Evolutionary conservation across 2,797 vertebrate genomes (phyloP).

Genomic region (Sebastes minor): DNA sequence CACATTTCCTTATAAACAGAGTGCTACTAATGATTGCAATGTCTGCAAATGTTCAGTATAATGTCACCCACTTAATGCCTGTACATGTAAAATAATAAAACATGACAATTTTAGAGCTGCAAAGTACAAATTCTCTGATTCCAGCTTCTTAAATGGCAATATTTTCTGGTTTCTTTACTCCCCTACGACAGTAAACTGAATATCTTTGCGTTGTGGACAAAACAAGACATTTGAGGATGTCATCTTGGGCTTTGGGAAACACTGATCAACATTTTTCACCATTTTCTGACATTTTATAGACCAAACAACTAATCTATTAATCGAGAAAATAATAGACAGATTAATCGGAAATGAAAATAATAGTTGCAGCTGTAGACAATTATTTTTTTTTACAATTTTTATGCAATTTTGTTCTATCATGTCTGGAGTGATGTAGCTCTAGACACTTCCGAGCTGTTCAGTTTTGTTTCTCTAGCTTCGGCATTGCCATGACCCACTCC

Average conservation of each 20-base stretch:
- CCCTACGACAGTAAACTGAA: too few relatives aligned
- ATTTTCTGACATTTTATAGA: too few relatives aligned
- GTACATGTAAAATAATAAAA: background rate
- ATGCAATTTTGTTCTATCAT: background rate
- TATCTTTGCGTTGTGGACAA: too few relatives aligned
- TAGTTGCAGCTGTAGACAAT: background rate
- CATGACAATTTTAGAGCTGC: background rate
- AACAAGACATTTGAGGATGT: too few relatives aligned
- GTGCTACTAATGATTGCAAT: background rate
- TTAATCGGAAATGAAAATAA: accelerated
- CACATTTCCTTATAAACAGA: slow-evolving; percentile 31
- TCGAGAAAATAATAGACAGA: too few relatives aligned
- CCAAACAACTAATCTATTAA: too few relatives aligned
- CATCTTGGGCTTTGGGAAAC: accelerated
- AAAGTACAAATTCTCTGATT: too few relatives aligned
- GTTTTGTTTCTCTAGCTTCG: slow-evolving; percentile 18
- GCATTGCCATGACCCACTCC: slow-evolving; percentile 7
- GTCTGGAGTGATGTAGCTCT: background rate
- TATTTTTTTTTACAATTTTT: accelerated
- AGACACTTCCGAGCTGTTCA: background rate
- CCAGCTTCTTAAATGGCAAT: too few relatives aligned
- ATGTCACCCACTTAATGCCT: background rate
- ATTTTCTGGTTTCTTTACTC: too few relatives aligned
- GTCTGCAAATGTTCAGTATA: background rate
- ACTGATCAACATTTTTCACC: too few relatives aligned